phyloP scores from a whole-genome alignment of 2,888 invertebrate species.

The Phyllotreta striolata region DNA sequence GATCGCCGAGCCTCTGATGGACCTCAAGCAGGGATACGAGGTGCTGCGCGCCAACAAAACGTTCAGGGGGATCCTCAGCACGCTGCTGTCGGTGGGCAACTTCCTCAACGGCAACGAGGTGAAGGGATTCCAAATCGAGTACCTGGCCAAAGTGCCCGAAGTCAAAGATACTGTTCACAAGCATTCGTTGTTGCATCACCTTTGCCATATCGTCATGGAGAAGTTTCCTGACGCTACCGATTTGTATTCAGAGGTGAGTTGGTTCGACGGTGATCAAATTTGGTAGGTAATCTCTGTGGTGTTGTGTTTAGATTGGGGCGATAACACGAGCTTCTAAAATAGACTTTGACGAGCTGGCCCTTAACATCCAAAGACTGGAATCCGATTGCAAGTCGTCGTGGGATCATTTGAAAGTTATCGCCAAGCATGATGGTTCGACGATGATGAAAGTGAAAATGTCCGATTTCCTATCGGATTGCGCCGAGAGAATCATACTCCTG shows the following conservation, averaged over 20 bases:
- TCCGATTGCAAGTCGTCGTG: slow-evolving; percentile 96
- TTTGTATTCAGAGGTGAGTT: slow-evolving; percentile 91
- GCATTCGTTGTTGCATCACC: slow-evolving; percentile 95
- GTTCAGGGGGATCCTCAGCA: slow-evolving; percentile 93
- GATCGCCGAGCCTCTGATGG: slow-evolving; percentile 98
- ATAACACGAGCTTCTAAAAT: slow-evolving; percentile 91
- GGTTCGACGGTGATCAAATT: slow-evolving; percentile 8
- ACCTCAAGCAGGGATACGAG: slow-evolving; percentile 96
- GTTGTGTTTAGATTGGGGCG: slow-evolving; percentile 75
- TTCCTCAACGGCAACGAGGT: slow-evolving; percentile 93
- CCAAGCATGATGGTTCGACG: slow-evolving; percentile 91
- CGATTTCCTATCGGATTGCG: slow-evolving; percentile 95
- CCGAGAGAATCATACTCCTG: slow-evolving; percentile 94
- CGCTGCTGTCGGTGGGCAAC: slow-evolving; percentile 93
- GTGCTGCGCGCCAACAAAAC: slow-evolving; percentile 90
- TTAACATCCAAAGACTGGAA: slow-evolving; percentile 89
- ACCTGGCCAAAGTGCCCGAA: slow-evolving; percentile 96
- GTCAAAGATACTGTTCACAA: slow-evolving; percentile 99
- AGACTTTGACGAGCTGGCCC: slow-evolving; percentile 91
- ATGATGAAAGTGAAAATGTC: slow-evolving; percentile 93
- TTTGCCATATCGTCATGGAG: slow-evolving; percentile 97
- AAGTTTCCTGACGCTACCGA: slow-evolving; percentile 95
- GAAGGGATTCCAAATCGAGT: slow-evolving; percentile 97
- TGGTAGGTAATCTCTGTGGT: no score
- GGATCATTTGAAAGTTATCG: slow-evolving; percentile 94